Conservation (phyloP, 2,797 vertebrate species). For the Cynodonichthys magdalenae region DNA sequence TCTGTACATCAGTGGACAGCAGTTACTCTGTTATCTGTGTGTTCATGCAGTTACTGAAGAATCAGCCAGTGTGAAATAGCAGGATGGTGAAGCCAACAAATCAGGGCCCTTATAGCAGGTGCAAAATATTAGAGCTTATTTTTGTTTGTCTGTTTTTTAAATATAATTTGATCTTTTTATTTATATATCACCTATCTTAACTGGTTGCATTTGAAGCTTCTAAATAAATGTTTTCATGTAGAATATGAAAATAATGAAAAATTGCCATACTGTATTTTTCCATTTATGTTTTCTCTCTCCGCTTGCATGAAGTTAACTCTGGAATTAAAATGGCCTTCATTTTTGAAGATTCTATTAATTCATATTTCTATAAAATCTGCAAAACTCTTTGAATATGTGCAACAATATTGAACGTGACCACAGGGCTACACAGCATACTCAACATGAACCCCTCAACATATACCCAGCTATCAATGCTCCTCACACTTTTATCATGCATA, state of each 20-base stretch:
- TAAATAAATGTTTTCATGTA: constrained; percentile 10
- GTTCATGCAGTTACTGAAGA: constrained; percentile 66
- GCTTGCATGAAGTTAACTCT: constrained; percentile 1
- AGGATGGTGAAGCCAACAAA: constrained; percentile 64
- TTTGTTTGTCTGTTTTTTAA: constrained; percentile 19
- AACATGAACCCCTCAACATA: constrained; percentile 31
- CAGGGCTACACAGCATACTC: constrained; percentile 18
- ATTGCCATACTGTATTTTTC: constrained; percentile 32
- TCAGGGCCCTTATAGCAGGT: constrained; percentile 36
- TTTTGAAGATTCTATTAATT: constrained; percentile 43
- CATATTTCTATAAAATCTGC: constrained; percentile 7
- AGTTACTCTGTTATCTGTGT: constrained; percentile 67
- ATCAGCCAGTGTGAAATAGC: constrained; percentile 78
- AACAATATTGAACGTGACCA: constrained; percentile 15
- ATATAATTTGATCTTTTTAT: constrained; percentile 48
- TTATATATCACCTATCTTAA: constrained; percentile 43
- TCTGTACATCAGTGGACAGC: constrained; percentile 47
- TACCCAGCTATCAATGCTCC: constrained; percentile 36
- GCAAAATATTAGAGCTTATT: background rate
- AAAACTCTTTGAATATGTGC: constrained; percentile 21
- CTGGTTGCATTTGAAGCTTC: constrained; percentile 4
- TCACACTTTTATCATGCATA: constrained; percentile 31
- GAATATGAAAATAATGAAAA: background rate
- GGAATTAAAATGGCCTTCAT: constrained; percentile 32
- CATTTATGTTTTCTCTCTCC: constrained; percentile 38